A percentile compares a stretch with the other conserved stretches of the same genome.
Conservation (phyloP, 1,140 invertebrate species). For the Physella acuta region DNA sequence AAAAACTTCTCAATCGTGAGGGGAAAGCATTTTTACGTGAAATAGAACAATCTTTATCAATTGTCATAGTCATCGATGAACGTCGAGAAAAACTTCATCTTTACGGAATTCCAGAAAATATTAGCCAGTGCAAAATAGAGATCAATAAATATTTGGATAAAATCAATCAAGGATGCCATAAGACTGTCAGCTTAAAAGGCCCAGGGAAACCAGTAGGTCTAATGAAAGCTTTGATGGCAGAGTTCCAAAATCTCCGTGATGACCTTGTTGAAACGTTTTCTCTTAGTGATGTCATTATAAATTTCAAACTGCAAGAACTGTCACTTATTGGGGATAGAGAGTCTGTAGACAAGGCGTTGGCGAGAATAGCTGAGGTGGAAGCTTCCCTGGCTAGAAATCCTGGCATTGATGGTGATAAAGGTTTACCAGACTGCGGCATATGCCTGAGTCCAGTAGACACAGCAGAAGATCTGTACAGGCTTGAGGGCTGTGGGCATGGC, state of each 20-base stretch:
- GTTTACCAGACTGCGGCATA: conserved; percentile 42
- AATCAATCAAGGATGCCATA: conserved; percentile 20
- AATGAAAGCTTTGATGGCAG: conserved; percentile 41
- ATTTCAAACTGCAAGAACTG: conserved; percentile 38
- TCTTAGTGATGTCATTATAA: conserved; percentile 28
- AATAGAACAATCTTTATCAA: conserved; percentile 31
- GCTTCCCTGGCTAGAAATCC: neutral
- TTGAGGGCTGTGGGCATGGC: conserved; percentile 50
- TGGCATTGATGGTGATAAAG: neutral
- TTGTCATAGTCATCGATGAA: conserved; percentile 35
- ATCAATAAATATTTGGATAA: conserved; percentile 33
- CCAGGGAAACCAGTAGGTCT: conserved; percentile 39
- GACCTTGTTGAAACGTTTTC: conserved; percentile 26
- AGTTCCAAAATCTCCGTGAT: conserved; percentile 33
- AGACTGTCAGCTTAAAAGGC: conserved; percentile 32
- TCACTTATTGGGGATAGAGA: conserved; percentile 37
- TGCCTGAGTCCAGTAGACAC: conserved; percentile 44
- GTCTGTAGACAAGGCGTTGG: conserved; percentile 26
- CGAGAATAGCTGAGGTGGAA: conserved; percentile 25
- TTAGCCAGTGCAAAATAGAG: conserved; percentile 18
- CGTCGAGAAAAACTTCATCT: conserved; percentile 37
- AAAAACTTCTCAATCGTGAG: conserved; percentile 31
- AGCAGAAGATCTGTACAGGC: conserved; percentile 34
- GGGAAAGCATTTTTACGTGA: conserved; percentile 31
- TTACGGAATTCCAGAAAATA: conserved; percentile 27